Percentiles rank a stretch among this genome's conserved stretches.
These are phyloP conservation scores for Lepidocyrtoides sp. DNA, from an alignment of 2,888 invertebrate species.

Conservation along the genomic window DNA sequence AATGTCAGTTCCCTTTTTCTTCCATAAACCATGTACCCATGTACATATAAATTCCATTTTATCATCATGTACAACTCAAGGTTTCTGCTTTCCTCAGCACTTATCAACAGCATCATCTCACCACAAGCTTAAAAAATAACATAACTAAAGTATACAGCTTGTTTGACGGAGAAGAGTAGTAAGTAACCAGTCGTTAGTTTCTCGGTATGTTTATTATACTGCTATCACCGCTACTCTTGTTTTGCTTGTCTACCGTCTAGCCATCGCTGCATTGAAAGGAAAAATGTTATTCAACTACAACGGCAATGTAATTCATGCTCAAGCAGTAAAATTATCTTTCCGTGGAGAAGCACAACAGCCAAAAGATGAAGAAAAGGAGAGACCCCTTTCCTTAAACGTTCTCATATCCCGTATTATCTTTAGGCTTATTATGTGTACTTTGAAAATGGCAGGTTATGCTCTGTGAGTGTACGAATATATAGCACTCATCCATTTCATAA, in stretches of 20 bases:
- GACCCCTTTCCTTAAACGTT: neutral
- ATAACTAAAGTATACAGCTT: neutral
- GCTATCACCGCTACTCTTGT: neutral
- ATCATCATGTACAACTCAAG: too few relatives aligned
- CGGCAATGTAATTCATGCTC: conserved; percentile 25
- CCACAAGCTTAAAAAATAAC: neutral
- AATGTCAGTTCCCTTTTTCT: neutral
- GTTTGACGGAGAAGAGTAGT: neutral
- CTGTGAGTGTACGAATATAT: neutral
- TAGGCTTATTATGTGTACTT: neutral
- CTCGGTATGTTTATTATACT: too few relatives aligned
- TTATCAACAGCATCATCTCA: neutral
- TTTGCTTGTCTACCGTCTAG: conserved; percentile 15
- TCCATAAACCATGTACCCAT: neutral
- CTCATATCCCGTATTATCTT: neutral
- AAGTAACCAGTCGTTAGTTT: neutral
- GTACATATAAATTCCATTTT: neutral
- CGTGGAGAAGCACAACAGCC: conserved; percentile 1
- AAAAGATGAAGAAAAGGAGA: neutral
- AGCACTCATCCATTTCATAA: conserved; percentile 8
- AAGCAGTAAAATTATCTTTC: conserved; percentile 48
- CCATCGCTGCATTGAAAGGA: conserved; percentile 7
- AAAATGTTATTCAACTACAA: neutral
- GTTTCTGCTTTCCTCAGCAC: neutral
- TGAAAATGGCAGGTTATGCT: neutral